phyloP scores from a whole-genome alignment of 2,797 vertebrate species.

The Labroides dimidiatus region DNA sequence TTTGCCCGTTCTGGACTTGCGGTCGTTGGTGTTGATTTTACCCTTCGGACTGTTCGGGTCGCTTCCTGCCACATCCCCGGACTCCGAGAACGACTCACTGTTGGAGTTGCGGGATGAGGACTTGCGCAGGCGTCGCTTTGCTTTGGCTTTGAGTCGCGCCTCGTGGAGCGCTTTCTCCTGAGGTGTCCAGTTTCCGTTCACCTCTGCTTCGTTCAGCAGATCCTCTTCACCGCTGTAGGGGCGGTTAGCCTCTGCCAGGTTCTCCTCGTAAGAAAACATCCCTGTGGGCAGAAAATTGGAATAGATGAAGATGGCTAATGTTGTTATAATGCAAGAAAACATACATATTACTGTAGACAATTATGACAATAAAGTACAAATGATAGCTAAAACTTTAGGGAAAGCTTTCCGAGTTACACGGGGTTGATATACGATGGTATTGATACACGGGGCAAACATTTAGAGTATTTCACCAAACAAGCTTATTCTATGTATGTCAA shows the following conservation, averaged over 20 bases:
- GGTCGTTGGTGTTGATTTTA: slow-evolving; percentile 81
- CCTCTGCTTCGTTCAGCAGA: slow-evolving; percentile 77
- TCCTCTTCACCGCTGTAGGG: slow-evolving; percentile 76
- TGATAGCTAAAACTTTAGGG: too few relatives aligned
- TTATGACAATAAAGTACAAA: neutral
- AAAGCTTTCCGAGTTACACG: too few relatives aligned
- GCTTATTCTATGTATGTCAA: too few relatives aligned
- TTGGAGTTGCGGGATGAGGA: slow-evolving; percentile 87
- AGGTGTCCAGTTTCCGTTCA: slow-evolving; percentile 86
- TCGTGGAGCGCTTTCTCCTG: slow-evolving; percentile 91
- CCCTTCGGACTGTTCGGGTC: slow-evolving; percentile 87
- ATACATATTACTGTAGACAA: neutral
- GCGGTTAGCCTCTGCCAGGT: slow-evolving; percentile 38
- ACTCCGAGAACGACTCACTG: slow-evolving; percentile 85
- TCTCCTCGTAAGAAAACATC: slow-evolving; percentile 57
- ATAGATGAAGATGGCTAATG: neutral
- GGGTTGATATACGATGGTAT: too few relatives aligned
- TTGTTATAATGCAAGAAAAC: neutral
- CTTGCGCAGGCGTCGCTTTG: slow-evolving; percentile 87
- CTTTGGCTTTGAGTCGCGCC: slow-evolving; percentile 89
- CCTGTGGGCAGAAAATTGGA: slow-evolving; percentile 55
- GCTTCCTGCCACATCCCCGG: slow-evolving; percentile 64
- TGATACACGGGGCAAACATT: too few relatives aligned
- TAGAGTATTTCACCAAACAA: too few relatives aligned
- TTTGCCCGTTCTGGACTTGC: slow-evolving; percentile 88